phyloP scores from a whole-genome alignment of 2,888 invertebrate species.

The Operophtera brumata region DNA sequence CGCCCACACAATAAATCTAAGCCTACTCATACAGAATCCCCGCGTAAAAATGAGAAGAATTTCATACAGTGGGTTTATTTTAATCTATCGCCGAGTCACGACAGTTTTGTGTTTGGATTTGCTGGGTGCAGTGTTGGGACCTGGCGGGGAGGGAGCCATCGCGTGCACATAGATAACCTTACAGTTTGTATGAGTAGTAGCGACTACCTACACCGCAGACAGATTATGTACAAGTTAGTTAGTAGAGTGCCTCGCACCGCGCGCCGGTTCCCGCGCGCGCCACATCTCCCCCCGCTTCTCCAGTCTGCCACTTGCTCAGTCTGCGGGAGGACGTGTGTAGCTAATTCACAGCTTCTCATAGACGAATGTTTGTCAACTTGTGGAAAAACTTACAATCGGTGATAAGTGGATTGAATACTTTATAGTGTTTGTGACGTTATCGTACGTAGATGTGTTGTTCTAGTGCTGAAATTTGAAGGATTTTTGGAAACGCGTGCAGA shows the following conservation, averaged over 20 bases:
- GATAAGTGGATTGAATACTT: slow-evolving; percentile 62
- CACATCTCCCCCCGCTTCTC: slow-evolving; percentile 26
- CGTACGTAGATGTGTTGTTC: slow-evolving; percentile 55
- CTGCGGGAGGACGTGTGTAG: slow-evolving; percentile 43
- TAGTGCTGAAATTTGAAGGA: slow-evolving; percentile 43
- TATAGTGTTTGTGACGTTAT: slow-evolving; percentile 72
- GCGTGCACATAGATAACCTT: slow-evolving; percentile 29
- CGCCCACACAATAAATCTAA: slow-evolving; percentile 61
- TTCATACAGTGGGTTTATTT: slow-evolving; percentile 59
- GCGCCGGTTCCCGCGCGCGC: slow-evolving; percentile 35
- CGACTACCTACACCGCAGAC: slow-evolving; percentile 27
- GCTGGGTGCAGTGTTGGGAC: slow-evolving; percentile 57
- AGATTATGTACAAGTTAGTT: slow-evolving; percentile 11
- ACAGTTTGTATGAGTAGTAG: slow-evolving; percentile 12
- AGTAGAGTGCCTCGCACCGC: neutral
- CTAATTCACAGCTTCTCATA: slow-evolving; percentile 25
- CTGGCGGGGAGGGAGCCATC: slow-evolving; percentile 51
- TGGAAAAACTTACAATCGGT: slow-evolving; percentile 62
- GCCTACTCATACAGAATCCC: slow-evolving; percentile 40
- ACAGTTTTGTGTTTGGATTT: slow-evolving; percentile 58
- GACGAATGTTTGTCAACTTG: slow-evolving; percentile 55
- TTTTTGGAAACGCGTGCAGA: slow-evolving; percentile 62
- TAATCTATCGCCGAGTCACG: slow-evolving; percentile 61
- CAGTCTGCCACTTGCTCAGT: slow-evolving; percentile 56
- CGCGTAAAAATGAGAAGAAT: slow-evolving; percentile 62